Conservation (phyloP, 2,888 invertebrate genomes). For the Eupithecia pulchellata region DNA sequence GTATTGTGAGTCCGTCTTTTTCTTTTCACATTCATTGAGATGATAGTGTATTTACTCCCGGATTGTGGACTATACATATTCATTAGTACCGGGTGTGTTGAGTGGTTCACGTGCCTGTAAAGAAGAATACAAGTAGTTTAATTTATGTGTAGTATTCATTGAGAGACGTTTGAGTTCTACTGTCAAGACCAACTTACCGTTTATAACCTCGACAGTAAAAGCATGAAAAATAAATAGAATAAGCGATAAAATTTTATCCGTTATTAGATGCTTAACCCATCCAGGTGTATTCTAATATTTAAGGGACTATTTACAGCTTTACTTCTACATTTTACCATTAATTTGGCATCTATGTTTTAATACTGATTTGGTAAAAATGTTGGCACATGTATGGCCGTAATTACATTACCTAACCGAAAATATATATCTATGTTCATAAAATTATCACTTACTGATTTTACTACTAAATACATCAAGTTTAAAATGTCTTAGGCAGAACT, state of each 20-base stretch:
- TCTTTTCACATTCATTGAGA: slow-evolving; percentile 82
- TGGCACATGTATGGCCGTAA: slow-evolving; percentile 79
- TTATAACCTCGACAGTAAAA: slow-evolving; percentile 76
- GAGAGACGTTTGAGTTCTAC: background rate
- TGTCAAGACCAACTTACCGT: slow-evolving; percentile 70
- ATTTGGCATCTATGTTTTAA: slow-evolving; percentile 82
- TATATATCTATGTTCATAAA: slow-evolving; percentile 78
- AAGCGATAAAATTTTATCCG: slow-evolving; percentile 66
- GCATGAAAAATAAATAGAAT: slow-evolving; percentile 80
- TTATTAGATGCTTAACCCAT: slow-evolving; percentile 3
- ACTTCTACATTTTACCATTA: slow-evolving; percentile 73
- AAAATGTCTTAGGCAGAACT: slow-evolving; percentile 83
- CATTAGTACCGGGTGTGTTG: slow-evolving; percentile 91
- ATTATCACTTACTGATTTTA: slow-evolving; percentile 65
- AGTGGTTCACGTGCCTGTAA: slow-evolving; percentile 93
- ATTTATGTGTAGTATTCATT: background rate
- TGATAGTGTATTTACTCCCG: slow-evolving; percentile 80
- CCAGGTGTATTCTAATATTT: slow-evolving; percentile 51
- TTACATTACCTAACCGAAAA: slow-evolving; percentile 74
- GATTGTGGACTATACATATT: slow-evolving; percentile 88
- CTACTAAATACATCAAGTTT: slow-evolving; percentile 81
- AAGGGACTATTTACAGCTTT: slow-evolving; percentile 79
- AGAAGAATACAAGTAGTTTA: slow-evolving; percentile 55
- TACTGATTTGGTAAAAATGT: slow-evolving; percentile 86
- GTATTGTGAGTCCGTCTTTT: slow-evolving; percentile 83